Conservation (phyloP, 92 coral and sea anemone species). For the Zoanthus sociatus region DNA sequence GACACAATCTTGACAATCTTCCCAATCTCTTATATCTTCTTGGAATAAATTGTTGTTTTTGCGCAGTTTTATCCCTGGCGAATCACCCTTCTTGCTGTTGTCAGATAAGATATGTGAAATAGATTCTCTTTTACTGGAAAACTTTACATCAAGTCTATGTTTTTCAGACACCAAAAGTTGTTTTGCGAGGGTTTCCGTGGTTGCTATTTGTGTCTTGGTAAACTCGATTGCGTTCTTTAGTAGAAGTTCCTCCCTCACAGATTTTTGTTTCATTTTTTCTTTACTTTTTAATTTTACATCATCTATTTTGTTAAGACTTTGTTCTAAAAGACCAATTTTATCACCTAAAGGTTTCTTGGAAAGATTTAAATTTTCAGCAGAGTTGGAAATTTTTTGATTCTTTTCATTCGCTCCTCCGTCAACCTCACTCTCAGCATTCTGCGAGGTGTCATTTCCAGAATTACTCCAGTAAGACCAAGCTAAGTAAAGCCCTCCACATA, state of each 20-base stretch:
- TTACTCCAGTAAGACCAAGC: slow-evolving; percentile 28
- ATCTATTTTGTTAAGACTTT: background rate
- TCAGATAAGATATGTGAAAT: background rate
- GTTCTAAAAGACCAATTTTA: background rate
- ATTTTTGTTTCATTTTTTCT: background rate
- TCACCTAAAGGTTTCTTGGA: background rate
- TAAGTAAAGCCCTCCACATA: slow-evolving; percentile 34
- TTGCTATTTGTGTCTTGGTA: slow-evolving; percentile 39
- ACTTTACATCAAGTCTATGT: slow-evolving; percentile 15
- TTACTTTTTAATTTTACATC: background rate
- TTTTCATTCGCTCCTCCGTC: slow-evolving; percentile 1
- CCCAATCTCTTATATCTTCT: background rate
- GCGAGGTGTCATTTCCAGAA: background rate
- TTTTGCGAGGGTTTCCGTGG: slow-evolving; percentile 23
- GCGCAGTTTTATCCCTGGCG: background rate
- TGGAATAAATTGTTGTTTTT: background rate
- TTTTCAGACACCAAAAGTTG: slow-evolving; percentile 27
- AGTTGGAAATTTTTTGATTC: background rate
- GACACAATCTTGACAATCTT: too few species aligned
- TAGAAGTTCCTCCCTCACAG: slow-evolving; percentile 11
- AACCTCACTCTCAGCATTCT: background rate
- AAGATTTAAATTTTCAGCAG: background rate
- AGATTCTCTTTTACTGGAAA: background rate
- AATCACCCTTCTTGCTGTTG: background rate
- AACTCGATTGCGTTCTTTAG: slow-evolving; percentile 34